Percentiles rank a stretch among this genome's conserved stretches.
These are phyloP conservation scores for Turnix velox DNA, from an alignment of 2,113 vertebrate species.

Conservation along the genomic window DNA sequence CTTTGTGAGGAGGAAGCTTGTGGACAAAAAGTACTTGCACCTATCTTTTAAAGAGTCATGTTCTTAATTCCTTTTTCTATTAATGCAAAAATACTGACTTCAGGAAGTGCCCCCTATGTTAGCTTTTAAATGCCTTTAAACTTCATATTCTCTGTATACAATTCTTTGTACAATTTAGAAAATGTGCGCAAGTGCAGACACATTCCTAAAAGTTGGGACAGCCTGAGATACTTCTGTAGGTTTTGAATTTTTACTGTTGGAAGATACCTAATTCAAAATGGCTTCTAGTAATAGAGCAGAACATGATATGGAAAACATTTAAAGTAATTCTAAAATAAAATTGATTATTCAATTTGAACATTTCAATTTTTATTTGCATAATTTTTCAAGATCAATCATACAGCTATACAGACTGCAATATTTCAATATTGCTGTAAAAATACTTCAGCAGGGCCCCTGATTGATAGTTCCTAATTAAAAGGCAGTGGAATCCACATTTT, in stretches of 20 bases:
- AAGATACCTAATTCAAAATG: neutral
- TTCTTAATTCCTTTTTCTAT: neutral
- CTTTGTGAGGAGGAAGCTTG: neutral
- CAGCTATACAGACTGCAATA: neutral
- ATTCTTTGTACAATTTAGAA: accelerated
- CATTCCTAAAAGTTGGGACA: neutral
- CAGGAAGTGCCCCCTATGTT: neutral
- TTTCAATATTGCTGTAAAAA: neutral
- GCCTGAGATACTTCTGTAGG: neutral
- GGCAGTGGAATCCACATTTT: neutral
- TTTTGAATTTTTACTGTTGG: neutral
- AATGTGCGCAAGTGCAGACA: neutral
- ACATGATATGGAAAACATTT: neutral
- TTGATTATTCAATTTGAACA: neutral
- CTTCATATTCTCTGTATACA: neutral
- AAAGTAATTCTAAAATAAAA: neutral
- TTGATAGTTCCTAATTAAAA: neutral
- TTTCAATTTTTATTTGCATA: neutral
- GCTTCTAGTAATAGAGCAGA: neutral
- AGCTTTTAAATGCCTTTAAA: neutral
- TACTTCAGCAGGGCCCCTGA: neutral
- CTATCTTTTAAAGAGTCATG: neutral
- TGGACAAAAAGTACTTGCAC: neutral
- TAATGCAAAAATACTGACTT: neutral
- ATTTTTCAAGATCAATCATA: neutral